Percentiles rank a stretch among this genome's conserved stretches.
These are phyloP conservation scores for Julus scanicus DNA, from an alignment of 2,888 invertebrate genomes.

Conservation along the genomic window DNA sequence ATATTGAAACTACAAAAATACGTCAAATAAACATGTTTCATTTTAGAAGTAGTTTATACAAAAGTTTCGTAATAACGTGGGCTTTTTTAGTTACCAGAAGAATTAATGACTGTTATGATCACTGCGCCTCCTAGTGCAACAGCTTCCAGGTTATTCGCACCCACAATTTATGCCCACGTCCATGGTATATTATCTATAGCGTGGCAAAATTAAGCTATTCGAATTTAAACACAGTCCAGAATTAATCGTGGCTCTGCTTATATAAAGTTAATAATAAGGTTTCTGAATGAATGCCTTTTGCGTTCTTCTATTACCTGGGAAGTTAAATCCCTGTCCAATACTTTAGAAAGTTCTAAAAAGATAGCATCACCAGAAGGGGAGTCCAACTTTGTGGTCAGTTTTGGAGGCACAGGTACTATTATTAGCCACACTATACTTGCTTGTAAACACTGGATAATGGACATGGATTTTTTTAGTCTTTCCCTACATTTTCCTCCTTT, in stretches of 20 bases:
- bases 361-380: too few species aligned
- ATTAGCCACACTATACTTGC: conserved; percentile 2
- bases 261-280: background rate
- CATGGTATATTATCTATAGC: background rate
- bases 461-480: too few species aligned
- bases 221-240: background rate
- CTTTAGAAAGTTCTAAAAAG: background rate
- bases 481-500: too few species aligned
- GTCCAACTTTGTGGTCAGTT: background rate
- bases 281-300: background rate
- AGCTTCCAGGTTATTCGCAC: too few species aligned
- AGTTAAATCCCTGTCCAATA: background rate
- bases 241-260: background rate
- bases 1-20: too few species aligned
- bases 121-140: too few species aligned
- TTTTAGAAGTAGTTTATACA: too few species aligned
- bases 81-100: too few species aligned
- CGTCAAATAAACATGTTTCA: too few species aligned
- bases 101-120: too few species aligned
- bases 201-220: background rate
- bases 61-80: too few species aligned
- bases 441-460: background rate
- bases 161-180: background rate
- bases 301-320: background rate
- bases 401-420: background rate